phyloP scores from a whole-genome alignment of 2,888 invertebrate genomes.

The Creontiades dilutus region DNA sequence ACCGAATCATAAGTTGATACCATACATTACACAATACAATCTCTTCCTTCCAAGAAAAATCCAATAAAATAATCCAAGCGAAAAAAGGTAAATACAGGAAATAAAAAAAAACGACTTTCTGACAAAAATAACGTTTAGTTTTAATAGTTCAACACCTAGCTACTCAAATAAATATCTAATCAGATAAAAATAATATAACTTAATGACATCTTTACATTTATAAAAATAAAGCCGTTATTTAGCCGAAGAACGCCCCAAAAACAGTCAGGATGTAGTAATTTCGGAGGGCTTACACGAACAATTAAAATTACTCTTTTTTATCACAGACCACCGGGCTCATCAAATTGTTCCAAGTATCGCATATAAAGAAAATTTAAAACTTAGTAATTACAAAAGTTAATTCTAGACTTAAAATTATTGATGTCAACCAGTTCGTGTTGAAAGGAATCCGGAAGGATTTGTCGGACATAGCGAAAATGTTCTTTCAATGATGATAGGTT shows the following conservation, averaged over 20 bases:
- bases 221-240: neutral
- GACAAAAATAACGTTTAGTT: constrained; percentile 26
- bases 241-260: constrained; percentile 16
- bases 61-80: too few species aligned
- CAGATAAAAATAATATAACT: neutral
- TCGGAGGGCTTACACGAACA: constrained; percentile 13
- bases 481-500: neutral
- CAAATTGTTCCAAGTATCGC: neutral
- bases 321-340: constrained; percentile 33
- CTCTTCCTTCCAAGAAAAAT: too few species aligned
- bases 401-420: neutral
- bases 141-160: constrained; percentile 1
- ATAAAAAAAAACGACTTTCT: neutral
- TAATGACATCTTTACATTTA: neutral
- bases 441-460: neutral
- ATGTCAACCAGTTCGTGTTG: neutral
- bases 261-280: neutral
- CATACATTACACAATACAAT: too few species aligned
- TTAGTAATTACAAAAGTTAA: neutral
- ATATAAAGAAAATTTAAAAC: neutral
- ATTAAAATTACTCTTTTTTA: constrained; percentile 8
- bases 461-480: neutral
- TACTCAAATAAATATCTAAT: constrained; percentile 29
- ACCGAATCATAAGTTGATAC: too few species aligned
- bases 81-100: neutral